Evolutionary conservation across 2,113 vertebrate species (phyloP).

Genomic region (Emydocephalus ijimae): DNA sequence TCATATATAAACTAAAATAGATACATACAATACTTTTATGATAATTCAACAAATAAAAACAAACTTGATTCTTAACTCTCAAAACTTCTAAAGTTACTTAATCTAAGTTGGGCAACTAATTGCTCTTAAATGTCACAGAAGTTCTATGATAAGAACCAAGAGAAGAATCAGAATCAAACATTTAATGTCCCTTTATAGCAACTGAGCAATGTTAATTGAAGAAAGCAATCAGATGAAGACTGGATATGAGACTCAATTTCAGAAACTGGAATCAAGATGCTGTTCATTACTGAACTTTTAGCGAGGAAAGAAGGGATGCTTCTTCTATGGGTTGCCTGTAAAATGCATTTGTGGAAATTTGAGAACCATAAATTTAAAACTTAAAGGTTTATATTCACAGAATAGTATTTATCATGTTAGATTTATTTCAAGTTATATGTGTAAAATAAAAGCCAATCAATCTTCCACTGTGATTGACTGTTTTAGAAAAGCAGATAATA

Average conservation of each 20-base stretch:
- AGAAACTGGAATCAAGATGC: background rate
- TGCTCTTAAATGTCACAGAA: background rate
- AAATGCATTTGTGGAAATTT: background rate
- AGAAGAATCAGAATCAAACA: background rate
- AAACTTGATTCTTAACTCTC: background rate
- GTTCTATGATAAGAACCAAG: background rate
- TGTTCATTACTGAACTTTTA: background rate
- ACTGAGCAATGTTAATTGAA: background rate
- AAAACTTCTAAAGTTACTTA: background rate
- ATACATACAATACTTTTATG: background rate
- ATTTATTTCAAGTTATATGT: background rate
- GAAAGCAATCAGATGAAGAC: background rate
- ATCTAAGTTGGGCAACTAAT: background rate
- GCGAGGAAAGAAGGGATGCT: background rate
- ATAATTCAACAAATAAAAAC: background rate
- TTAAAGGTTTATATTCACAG: background rate
- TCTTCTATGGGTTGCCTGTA: background rate
- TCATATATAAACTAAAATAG: background rate
- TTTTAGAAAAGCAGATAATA: background rate
- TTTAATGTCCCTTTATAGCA: background rate
- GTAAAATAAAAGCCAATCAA: background rate
- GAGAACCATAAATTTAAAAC: background rate
- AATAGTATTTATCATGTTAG: background rate
- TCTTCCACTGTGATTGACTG: background rate
- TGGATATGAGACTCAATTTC: background rate